These are phyloP conservation scores for Drosophila erecta DNA, from an alignment of 1,140 invertebrate genomes.

Conservation along the genomic window DNA sequence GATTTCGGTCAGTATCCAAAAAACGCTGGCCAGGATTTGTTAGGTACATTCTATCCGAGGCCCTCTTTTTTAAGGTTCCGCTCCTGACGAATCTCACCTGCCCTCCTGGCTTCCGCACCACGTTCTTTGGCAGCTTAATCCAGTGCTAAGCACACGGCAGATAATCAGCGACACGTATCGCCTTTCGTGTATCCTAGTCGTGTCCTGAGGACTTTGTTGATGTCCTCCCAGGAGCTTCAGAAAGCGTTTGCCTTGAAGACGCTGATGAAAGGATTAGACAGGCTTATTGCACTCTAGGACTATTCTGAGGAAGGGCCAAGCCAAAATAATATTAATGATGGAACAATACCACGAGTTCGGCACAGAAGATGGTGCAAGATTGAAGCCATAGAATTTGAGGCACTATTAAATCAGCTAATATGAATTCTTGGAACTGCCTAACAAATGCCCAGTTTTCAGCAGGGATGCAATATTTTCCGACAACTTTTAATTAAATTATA, in stretches of 20 bases:
- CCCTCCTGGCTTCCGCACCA: slow-evolving; percentile 27
- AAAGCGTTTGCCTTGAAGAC: slow-evolving; percentile 29
- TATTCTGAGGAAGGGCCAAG: neutral
- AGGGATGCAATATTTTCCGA: slow-evolving; percentile 45
- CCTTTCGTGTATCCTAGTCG: slow-evolving; percentile 54
- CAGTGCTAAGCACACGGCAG: slow-evolving; percentile 68
- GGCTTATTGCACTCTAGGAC: neutral
- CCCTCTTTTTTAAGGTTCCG: slow-evolving; percentile 5
- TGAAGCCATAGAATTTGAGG: too few relatives aligned
- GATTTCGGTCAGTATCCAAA: neutral
- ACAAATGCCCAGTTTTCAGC: neutral
- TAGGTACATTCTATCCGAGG: too few relatives aligned
- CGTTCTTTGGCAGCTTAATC: slow-evolving; percentile 69
- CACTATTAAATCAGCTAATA: too few relatives aligned
- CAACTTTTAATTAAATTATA: slow-evolving; percentile 76
- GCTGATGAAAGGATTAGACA: slow-evolving; percentile 28
- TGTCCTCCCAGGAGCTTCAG: slow-evolving; percentile 4
- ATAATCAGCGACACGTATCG: slow-evolving; percentile 73
- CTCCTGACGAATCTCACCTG: neutral
- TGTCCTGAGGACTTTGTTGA: slow-evolving; percentile 10
- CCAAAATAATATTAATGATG: neutral
- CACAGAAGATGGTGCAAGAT: too few relatives aligned
- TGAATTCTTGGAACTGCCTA: neutral
- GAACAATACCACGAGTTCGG: too few relatives aligned
- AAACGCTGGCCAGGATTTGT: too few relatives aligned